Conservation (phyloP, 1,140 invertebrate genomes). For the Drosophila trapezifrons region DNA sequence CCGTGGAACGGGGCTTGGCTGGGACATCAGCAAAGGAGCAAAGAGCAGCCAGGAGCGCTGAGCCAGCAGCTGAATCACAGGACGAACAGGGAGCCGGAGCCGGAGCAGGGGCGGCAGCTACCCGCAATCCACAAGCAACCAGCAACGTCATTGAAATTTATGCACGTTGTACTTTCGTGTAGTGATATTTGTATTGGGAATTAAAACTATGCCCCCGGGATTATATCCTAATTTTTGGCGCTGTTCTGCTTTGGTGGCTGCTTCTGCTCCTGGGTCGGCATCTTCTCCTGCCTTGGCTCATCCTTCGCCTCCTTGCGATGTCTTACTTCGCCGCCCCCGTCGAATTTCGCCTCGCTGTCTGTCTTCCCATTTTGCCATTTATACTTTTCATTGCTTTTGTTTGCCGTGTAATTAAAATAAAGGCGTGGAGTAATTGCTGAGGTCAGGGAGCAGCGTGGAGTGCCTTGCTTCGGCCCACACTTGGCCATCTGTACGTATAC, state of each 20-base stretch:
- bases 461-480: no score
- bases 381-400: slow-evolving; percentile 81
- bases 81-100: slow-evolving; percentile 2
- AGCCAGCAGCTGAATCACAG: slow-evolving; percentile 46
- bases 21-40: slow-evolving; percentile 27
- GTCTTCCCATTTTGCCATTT: slow-evolving; percentile 55
- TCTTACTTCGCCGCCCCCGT: slow-evolving; percentile 2
- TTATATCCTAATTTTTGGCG: slow-evolving; percentile 78
- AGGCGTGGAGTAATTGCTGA: slow-evolving; percentile 82
- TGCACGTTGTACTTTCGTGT: slow-evolving; percentile 81
- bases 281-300: background rate
- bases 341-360: slow-evolving; percentile 28
- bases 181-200: slow-evolving; percentile 83
- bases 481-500: slow-evolving; percentile 41
- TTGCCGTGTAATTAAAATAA: slow-evolving; percentile 81
- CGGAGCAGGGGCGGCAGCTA: slow-evolving; percentile 9
- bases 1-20: slow-evolving; percentile 1
- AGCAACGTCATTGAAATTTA: slow-evolving; percentile 80
- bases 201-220: slow-evolving; percentile 81
- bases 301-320: slow-evolving; percentile 19
- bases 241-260: slow-evolving; percentile 44
- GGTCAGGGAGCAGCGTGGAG: slow-evolving; percentile 61
- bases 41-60: slow-evolving; percentile 47
- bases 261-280: background rate
- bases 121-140: slow-evolving; percentile 43